Evolutionary conservation across 2,888 invertebrate genomes (phyloP), one percentile per base, ranked within the genome.

Genomic region (Thereva unica): DNA sequence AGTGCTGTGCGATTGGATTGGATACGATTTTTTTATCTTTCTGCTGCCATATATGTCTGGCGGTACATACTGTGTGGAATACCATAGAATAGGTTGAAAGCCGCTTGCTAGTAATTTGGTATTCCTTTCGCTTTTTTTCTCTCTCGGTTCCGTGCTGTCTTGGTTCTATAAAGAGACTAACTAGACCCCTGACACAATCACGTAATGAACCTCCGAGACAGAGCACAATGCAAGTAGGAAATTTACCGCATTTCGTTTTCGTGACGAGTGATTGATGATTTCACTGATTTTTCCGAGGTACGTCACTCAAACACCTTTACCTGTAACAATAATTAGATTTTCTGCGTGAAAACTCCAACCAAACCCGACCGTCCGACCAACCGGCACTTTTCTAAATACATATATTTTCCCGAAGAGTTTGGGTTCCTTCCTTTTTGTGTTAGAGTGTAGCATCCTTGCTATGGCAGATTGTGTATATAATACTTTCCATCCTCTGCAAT

Each of bases 191-290:
- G 56, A 53, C 59, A 64, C 66, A 68, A 68, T 68, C 66, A 68
- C 66, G 66, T 66, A 66, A 66, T 66, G 66, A 66, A 66, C 52
- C 66, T 52, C 52, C 35, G 34, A 50, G 63, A 63, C 49, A 53
- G 41, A 55, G 44, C 54, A 64, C 52, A 54, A 54, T 59, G 59
- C 35, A 35, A 52, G 53, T 64, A 67, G 64, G 65, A 64, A 67
- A 67, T 64, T 64, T 37, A 67, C 67, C 67, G 54, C 68, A 56
- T 23, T 38, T 23, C 23, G 23, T 23, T 56, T 68, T 68, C 69
- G 68, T 69, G 71, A 69, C 71, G 69, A 69, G 64, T 71, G 71
- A 71, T 71, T 71, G 68, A 71, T 71, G 71, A 67, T 71, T 69
- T 68, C 63, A 69, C 67, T 69, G 71, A 69, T 66, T 71, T 69